Evolutionary conservation across 2,113 vertebrate species (phyloP), one percentile per base, ranked within the genome.

Genomic region (Zapus hudsonius): DNA sequence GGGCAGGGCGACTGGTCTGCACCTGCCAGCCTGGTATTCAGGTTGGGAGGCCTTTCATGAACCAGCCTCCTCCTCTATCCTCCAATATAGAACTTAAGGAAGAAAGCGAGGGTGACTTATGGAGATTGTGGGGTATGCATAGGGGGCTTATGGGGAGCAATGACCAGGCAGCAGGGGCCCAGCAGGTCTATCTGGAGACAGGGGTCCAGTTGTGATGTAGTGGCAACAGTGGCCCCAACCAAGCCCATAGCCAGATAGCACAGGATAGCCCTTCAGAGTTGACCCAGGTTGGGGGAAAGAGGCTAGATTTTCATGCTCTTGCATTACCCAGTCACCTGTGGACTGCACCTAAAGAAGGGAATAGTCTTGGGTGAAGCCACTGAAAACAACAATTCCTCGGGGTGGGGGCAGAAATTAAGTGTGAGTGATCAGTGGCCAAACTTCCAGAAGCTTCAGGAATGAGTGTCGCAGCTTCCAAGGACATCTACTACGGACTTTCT

Each of bases 51-150:
- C 94, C 97, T 97, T 97, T 97, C 27, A 31, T 95, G 97, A 96
- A 97, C 97, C 97, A 97, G 94, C 97, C 98, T 99, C 98, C 98
- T 99, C 98, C 97, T 97, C 97, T 95, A 98, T 98, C 98, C 98
- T 99, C 97, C 96, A 98, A 97, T 97, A 97, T 95, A 96, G 98
- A 98, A 97, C 95, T 97, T 97, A 88, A 95, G 95, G 98, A 96
- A 97, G 70, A 91, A 81, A 84, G n/a, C 47, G n/a, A 92, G 70
- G 31, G 66, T 33, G 25, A 57, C 36, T 44, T 69, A 59, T 17
- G 64, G 78, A 87, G 42, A 47, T 7, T 19, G 0, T 13, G n/a
- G 29, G 8, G 7, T 25, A 3, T 73, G 9, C 15, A 15, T 6
- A 4, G 38, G 20, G 31, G 40, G 20, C 4, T 55, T 33, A 3